phyloP scores from a whole-genome alignment of 1,140 invertebrate genomes.

The Sitodiplosis mosellana region DNA sequence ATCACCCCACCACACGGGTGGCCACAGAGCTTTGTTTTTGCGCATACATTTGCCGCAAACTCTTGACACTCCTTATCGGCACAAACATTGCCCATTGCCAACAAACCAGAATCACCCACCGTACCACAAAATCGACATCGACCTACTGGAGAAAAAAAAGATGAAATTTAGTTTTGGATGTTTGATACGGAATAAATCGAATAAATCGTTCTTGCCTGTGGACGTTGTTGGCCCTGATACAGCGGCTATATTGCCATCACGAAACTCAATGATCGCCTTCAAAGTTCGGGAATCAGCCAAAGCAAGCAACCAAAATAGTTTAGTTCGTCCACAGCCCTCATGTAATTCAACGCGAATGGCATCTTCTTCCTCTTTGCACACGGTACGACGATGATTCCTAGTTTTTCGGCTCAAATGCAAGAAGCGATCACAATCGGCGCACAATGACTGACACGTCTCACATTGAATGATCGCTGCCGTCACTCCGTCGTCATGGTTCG shows the following conservation, averaged over 20 bases:
- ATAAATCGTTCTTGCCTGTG: neutral
- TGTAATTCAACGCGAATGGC: slow-evolving; percentile 86
- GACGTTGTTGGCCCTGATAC: slow-evolving; percentile 15
- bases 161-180: too few species aligned
- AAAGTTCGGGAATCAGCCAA: slow-evolving; percentile 81
- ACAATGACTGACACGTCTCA: slow-evolving; percentile 76
- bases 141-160: slow-evolving; percentile 36
- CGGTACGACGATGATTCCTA: slow-evolving; percentile 73
- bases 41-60: slow-evolving; percentile 68
- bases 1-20: slow-evolving; percentile 83
- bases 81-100: slow-evolving; percentile 86
- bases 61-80: slow-evolving; percentile 87
- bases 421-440: slow-evolving; percentile 88
- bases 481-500: slow-evolving; percentile 92
- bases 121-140: slow-evolving; percentile 85
- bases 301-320: slow-evolving; percentile 86
- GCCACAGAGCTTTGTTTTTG: slow-evolving; percentile 65
- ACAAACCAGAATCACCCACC: slow-evolving; percentile 58
- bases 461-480: slow-evolving; percentile 89
- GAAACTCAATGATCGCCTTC: slow-evolving; percentile 86
- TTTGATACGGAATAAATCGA: too few species aligned
- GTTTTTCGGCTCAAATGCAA: slow-evolving; percentile 80
- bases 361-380: slow-evolving; percentile 91
- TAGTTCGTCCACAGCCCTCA: slow-evolving; percentile 87
- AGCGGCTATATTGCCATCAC: slow-evolving; percentile 42